Evolutionary conservation across 1,140 invertebrate species (phyloP).

Genomic region (Platorchestia sp.): DNA sequence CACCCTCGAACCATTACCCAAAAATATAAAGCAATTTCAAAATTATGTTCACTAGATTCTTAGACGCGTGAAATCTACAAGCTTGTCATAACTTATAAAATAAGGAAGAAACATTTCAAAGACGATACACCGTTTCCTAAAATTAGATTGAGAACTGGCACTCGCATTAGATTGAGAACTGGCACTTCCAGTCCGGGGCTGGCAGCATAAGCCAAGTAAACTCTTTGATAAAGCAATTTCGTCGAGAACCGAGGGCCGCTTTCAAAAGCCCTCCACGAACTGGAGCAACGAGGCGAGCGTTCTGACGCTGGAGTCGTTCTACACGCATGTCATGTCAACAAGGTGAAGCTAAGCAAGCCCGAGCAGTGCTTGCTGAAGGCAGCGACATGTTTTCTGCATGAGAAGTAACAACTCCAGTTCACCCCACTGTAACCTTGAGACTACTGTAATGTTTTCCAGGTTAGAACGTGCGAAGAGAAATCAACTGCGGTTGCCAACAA

Average conservation of each 20-base stretch:
- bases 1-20: too few species aligned
- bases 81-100: too few species aligned
- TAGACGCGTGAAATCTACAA: too few species aligned
- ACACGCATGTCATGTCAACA: neutral
- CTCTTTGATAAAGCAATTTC: neutral
- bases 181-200: neutral
- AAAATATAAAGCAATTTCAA: too few species aligned
- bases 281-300: neutral
- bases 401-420: neutral
- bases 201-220: neutral
- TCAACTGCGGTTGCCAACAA: neutral
- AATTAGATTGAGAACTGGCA: neutral
- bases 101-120: neutral
- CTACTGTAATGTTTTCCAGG: neutral
- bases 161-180: neutral
- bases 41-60: too few species aligned
- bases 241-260: neutral
- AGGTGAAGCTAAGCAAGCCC: slow-evolving; percentile 7
- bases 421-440: neutral
- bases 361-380: neutral
- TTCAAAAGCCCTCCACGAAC: neutral
- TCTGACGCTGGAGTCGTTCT: neutral
- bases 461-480: neutral
- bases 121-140: neutral
- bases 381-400: neutral